phyloP scores from a whole-genome alignment of 1,140 invertebrate genomes.

The Calliphora vicina region DNA sequence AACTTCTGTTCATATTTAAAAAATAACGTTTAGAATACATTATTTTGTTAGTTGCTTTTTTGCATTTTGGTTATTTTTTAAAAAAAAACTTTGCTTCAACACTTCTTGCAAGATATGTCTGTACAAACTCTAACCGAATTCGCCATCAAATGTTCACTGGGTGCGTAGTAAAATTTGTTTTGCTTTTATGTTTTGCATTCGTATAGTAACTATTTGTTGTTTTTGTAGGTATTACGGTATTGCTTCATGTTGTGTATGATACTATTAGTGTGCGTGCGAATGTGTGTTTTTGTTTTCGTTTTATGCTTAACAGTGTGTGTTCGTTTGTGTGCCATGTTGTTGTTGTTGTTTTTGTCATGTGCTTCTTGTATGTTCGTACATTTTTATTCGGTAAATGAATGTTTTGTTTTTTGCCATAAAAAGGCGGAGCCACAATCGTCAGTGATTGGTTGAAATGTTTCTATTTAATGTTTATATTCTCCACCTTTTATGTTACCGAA shows the following conservation, averaged over 20 bases:
- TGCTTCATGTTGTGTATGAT: not conserved
- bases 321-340: not conserved
- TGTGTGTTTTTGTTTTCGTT: not conserved
- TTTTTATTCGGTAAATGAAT: too few species aligned
- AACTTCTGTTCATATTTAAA: too few species aligned
- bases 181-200: not conserved
- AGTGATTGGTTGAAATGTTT: conserved; percentile 17
- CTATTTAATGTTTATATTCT: not conserved
- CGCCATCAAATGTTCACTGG: too few species aligned
- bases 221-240: too few species aligned
- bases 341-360: too few species aligned
- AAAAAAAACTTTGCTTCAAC: too few species aligned
- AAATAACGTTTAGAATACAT: too few species aligned
- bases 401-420: not conserved
- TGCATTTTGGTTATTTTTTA: too few species aligned
- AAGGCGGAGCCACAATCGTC: not conserved
- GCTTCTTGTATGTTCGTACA: not conserved
- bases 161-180: too few species aligned
- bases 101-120: too few species aligned
- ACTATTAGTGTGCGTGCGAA: not conserved
- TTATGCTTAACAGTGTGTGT: not conserved
- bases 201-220: not conserved
- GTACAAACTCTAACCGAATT: too few species aligned
- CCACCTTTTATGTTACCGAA: conserved; percentile 23
- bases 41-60: too few species aligned